Conservation (phyloP, 2,797 vertebrate genomes). For the Takifugu rubripes region DNA sequence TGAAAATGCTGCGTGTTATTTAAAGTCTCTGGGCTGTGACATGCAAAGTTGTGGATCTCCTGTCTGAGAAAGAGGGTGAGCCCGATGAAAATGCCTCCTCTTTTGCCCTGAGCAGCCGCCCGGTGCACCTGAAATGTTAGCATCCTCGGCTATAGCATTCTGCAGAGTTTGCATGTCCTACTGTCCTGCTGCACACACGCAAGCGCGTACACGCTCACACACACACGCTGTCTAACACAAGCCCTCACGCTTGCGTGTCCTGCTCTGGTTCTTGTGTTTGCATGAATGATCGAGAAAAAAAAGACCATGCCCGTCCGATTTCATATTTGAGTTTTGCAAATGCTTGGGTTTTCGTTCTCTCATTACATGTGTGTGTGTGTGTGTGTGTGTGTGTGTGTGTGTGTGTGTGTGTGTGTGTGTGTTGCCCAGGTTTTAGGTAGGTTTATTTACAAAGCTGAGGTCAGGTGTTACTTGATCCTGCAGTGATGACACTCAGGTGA, state of each 20-base stretch:
- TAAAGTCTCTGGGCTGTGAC: slow-evolving; percentile 20
- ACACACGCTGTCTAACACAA: not conserved
- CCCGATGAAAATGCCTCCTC: slow-evolving; percentile 9
- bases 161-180: slow-evolving; percentile 33
- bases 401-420: slow-evolving; percentile 8
- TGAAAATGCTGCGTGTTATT: slow-evolving; percentile 35
- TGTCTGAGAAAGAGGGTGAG: slow-evolving; percentile 17
- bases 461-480: slow-evolving; percentile 67
- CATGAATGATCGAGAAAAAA: not conserved
- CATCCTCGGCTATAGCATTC: slow-evolving; percentile 22
- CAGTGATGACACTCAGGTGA: slow-evolving; percentile 54
- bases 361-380: slow-evolving; percentile 1
- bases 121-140: slow-evolving; percentile 7
- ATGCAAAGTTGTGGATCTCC: slow-evolving; percentile 3
- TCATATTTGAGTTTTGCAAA: slow-evolving; percentile 39
- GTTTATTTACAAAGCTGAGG: slow-evolving; percentile 67
- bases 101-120: slow-evolving; percentile 1
- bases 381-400: slow-evolving; percentile 10
- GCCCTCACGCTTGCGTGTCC: not conserved
- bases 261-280: slow-evolving; percentile 1
- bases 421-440: slow-evolving; percentile 32
- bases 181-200: slow-evolving; percentile 1
- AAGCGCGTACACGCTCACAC: not conserved
- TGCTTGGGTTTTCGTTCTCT: slow-evolving; percentile 6
- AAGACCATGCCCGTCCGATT: slow-evolving; percentile 7